Evolutionary conservation across 2,888 invertebrate species (phyloP), one percentile per base, ranked within the genome.

Genomic region (Agonopterix arenella): DNA sequence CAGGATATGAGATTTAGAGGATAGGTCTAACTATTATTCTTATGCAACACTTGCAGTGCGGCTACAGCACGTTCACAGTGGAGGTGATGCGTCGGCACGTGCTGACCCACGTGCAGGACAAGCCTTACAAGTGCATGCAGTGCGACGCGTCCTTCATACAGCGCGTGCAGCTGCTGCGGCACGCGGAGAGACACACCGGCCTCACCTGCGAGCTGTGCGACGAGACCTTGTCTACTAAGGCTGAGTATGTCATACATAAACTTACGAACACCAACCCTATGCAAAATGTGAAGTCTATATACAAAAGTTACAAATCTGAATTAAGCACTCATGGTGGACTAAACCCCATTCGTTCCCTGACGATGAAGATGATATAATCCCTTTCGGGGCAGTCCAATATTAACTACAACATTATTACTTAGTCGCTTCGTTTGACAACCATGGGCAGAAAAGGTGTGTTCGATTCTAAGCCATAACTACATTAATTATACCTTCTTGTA

Each of bases 131-230:
- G 64, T 95, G 95, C 70, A 74, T 89, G 44, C 89, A 91, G 62
- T 97, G 97, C 70, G 91, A 91, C 8, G 93, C 93, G 71, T 92
- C 94, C n/a, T 97, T 96, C 76, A 97, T 97, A 52, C 97, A 95
- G 78, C 93, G 94, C 8, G 91, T 93, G 7, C 96, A 96, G 70
- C 82, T 97, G 38, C 91, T 93, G 57, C 93, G 94, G 5, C 97
- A 97, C 70, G 83, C 94, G 56, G 93, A 94, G 66, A 94, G 94
- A 68, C 93, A 96, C 64, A 90, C 90, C 60, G 93, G 92, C 64
- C 90, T 90, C 60, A 93, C 92, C 60, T 93, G 92, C 9, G 93
- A 91, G 66, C 82, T 90, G 13, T 85, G 85, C 53, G 67, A 63
- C 0, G 37, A 49, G 13, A 55, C 56, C 4, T 80, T 83, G 54